These are phyloP conservation scores for Phrynocephalus versicolor DNA, from an alignment of 2,113 vertebrate species.

Conservation along the genomic window DNA sequence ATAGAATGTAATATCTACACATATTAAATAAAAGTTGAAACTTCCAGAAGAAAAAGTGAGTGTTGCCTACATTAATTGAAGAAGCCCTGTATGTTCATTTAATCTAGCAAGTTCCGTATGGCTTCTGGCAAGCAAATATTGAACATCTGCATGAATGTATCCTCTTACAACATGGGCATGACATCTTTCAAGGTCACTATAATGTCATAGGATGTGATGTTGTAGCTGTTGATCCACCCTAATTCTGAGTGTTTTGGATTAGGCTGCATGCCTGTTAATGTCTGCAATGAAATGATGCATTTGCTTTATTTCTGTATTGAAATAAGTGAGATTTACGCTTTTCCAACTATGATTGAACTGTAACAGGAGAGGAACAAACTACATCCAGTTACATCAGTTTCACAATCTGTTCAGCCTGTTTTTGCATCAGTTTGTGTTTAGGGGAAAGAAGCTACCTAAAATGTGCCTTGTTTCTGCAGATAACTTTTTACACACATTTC, in stretches of 20 bases:
- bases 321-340: not conserved
- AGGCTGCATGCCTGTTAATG: not conserved
- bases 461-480: not conserved
- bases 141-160: not conserved
- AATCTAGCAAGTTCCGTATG: not conserved
- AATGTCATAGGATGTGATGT: not conserved
- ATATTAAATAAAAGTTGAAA: not conserved
- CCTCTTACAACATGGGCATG: not conserved
- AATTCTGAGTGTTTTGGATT: not conserved
- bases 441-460: not conserved
- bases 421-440: not conserved
- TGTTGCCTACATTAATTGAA: not conserved
- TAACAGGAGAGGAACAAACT: not conserved
- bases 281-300: not conserved
- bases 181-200: not conserved
- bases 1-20: constrained; percentile 14
- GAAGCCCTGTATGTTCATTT: not conserved
- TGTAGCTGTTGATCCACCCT: not conserved
- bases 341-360: not conserved
- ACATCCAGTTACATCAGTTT: not conserved
- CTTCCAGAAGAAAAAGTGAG: not conserved
- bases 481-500: not conserved
- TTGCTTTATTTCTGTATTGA: not conserved
- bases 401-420: not conserved
- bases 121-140: too few relatives aligned